Conservation (phyloP, 2,113 vertebrate genomes). For the Bubalus kerabau region DNA sequence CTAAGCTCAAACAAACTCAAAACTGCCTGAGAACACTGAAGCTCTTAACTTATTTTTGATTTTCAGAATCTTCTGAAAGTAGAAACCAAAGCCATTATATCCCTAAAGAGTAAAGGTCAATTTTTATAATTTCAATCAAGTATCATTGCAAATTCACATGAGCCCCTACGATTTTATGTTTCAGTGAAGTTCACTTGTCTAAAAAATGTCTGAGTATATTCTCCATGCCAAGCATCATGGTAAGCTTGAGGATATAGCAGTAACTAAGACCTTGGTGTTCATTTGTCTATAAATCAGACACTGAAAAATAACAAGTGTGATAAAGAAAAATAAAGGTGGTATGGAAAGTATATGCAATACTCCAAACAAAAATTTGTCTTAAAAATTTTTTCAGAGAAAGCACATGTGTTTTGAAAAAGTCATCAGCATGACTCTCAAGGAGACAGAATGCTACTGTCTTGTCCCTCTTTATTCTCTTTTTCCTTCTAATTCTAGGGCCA, state of each 20-base stretch:
- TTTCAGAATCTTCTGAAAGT: not conserved
- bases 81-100: not conserved
- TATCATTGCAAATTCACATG: not conserved
- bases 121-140: not conserved
- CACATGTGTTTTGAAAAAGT: not conserved
- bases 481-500: not conserved
- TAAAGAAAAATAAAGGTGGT: not conserved
- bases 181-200: not conserved
- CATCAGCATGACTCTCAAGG: not conserved
- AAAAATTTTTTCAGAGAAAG: slow-evolving; percentile 13
- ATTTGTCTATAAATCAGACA: not conserved
- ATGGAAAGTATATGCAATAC: not conserved
- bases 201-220: not conserved
- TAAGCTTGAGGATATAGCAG: not conserved
- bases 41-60: not conserved
- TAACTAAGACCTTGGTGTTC: not conserved
- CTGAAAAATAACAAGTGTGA: not conserved
- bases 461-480: not conserved
- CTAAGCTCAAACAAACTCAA: not conserved
- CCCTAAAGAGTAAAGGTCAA: not conserved
- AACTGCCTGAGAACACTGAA: not conserved
- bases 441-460: not conserved
- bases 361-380: not conserved
- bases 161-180: not conserved
- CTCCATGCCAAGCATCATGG: not conserved